phyloP scores from a whole-genome alignment of 1,140 invertebrate species.

The Caenorhabditis briggsae region DNA sequence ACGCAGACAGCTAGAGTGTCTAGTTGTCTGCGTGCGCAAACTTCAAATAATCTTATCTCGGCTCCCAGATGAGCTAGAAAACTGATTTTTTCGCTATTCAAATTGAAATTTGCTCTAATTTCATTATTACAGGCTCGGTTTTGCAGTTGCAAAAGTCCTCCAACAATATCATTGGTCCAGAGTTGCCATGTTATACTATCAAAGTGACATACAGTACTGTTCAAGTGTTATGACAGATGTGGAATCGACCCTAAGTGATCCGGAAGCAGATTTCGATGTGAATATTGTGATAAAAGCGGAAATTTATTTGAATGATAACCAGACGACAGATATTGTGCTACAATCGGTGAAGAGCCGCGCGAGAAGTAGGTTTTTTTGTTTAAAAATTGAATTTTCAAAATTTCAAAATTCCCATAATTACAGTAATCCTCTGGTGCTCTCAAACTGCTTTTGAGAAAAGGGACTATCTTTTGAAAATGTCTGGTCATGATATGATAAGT shows the following conservation, averaged over 20 bases:
- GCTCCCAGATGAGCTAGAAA: no score
- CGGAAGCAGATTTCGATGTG: neutral
- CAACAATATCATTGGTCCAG: neutral
- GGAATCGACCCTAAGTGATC: neutral
- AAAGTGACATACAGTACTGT: neutral
- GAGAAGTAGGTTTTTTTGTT: neutral
- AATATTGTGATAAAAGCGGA: constrained; percentile 11
- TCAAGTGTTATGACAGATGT: neutral
- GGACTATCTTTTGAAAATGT: constrained; percentile 3
- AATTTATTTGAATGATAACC: constrained; percentile 1
- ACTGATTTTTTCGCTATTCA: neutral
- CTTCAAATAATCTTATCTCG: no score
- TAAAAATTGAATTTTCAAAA: neutral
- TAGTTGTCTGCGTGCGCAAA: no score
- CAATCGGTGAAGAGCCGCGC: neutral
- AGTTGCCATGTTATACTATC: constrained; percentile 11
- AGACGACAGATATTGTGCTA: neutral
- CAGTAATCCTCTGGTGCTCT: constrained; percentile 18
- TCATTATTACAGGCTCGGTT: neutral
- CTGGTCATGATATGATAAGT: neutral
- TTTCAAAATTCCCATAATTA: neutral
- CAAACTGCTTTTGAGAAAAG: neutral
- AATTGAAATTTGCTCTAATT: no score
- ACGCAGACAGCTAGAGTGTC: no score
- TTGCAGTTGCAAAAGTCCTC: neutral